Base-by-base conservation (phyloP, 2,888 invertebrate species). In the Dryadula phaetusa region DNA sequence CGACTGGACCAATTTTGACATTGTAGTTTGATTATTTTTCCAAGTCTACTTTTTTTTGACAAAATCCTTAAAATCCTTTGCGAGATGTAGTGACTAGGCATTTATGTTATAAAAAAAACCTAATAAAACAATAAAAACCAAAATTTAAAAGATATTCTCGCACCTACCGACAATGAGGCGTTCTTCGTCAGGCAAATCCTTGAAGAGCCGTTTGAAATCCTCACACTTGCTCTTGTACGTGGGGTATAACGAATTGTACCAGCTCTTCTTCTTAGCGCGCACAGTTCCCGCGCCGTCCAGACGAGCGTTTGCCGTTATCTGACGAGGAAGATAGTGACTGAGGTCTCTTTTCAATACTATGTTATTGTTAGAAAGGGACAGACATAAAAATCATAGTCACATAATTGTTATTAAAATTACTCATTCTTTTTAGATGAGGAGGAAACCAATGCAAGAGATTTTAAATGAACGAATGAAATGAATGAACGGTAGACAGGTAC, bases 221-320 rank as follows among this genome's bases (percentile, higher is more conserved):
- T 97, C 97, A 4, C 97, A 96, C 76, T 98, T 94, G 70, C 97
- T 97, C 90, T 99, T 99, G 87, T 99, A 99, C 0, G 98, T 98
- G 42, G 99, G 98, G 87, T 97, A 96, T 46, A 97, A 93, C 4
- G 96, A 94, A 88, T 95, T 97, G 85, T 97, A 97, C 97, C 97
- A 97, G 69, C 97, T 96, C 69, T 96, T 95, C 86, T 97, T 97
- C 85, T 97, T 97, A 58, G 94, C 94, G 18, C 95, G 93, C 25
- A 82, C 78, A 61, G 79, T 73, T 53, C 78, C 81, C 47, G 81
- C 83, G 16, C 74, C 72, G 44, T 74, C 77, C 10, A 74, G 67
- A 18, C 74, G 47, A 79, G 76, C 22, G 63, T 74, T 76, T 5
- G 77, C 76, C 14, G 78, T 37, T 49, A 70, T 67, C 74, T 75